Evolutionary conservation across 2,888 invertebrate species (phyloP), one percentile per base, ranked within the genome.

Genomic region (Epinotia brunnichana): DNA sequence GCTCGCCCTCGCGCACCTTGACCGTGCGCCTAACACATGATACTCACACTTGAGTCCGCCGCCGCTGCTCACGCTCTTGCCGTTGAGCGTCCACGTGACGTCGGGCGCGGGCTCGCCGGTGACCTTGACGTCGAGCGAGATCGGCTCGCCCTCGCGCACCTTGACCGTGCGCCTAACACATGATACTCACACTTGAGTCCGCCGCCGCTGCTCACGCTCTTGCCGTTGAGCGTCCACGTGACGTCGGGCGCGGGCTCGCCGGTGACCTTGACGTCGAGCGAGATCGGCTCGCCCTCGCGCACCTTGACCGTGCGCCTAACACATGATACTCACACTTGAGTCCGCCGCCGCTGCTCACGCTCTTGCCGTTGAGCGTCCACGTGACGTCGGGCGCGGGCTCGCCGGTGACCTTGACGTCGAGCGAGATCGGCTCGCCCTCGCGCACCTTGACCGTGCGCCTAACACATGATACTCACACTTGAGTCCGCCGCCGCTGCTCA

Each of bases 201-300:
- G 54, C 81, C 90, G 54, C 96, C 95, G 77, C 95, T 94, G 77
- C 92, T 94, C 54, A 97, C 94, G 61, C 95, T 95, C 91, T 97
- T 97, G 77, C 96, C 96, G 85, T 96, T 97, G 77, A 97, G 94
- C 53, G 95, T 95, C 98, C 99, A 99, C 2, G 95, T 95, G 78
- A 98, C 96, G 69, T 97, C 97, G 61, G 98, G 98, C 63, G 97
- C 95, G 39, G 99, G 99, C 87, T 99, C 99, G 62, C 99, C 98
- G 74, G 95, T 95, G 53, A 98, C 96, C 87, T 97, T 97, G 24
- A 98, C 96, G 89, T 99, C 98, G 81, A 98, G 95, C 67, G 96
- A 94, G 85, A 98, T 96, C 17, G 97, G 97, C 88, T 99, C 98
- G 69, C 98, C 98, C 83, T 97, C 98, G 83, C 97, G 98, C 15